Evolutionary conservation across 1,140 invertebrate genomes (phyloP), one percentile per base, ranked within the genome.

Genomic region (Camponotus vicinus): DNA sequence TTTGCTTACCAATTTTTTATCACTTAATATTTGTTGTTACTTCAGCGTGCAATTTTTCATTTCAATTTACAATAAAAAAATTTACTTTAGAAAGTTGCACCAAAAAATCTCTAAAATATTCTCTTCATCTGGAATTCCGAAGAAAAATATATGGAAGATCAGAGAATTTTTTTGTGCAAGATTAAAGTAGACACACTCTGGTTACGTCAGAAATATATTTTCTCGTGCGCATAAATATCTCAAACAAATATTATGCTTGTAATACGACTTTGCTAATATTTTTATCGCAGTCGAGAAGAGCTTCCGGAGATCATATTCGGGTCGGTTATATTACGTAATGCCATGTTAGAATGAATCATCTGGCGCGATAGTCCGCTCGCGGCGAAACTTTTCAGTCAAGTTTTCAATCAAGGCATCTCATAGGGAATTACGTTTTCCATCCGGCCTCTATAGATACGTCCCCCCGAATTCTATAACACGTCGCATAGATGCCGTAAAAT

Each of bases 401-500:
- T 83, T 61, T 61, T 73, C 40, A 61, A 83, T 73, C 55, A 61
- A 49, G 61, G 27, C 18, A 40, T 61, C 27, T 40, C 18, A 27
- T 15, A 13, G n/a, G 34, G 37, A 49, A 83, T 83, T 11, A n/a
- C 2, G n/a, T 32, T 64, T 69, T 61, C 49, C 42, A 42, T 49
- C 42, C 18, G 34, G 8, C 34, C 8, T 32, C 11, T 11, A 57
- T n/a, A 52, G 49, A 52, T 52, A 18, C 79, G 55, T 42, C 13
- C 57, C 11, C 57, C 11, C n/a, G 55, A 61, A 73, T 55, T 66
- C 45, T 69, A 80, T 52, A 49, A 59, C 52, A 34, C 21, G 52
- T 52, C 40, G 34, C 15, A 49, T 32, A 18, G 64, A 27, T 15
- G 32, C 49, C 15, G 55, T 45, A 88, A 85, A 86, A 40, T 59